Base-by-base conservation (phyloP, 2,113 vertebrate species). In the Takifugu flavidus region DNA sequence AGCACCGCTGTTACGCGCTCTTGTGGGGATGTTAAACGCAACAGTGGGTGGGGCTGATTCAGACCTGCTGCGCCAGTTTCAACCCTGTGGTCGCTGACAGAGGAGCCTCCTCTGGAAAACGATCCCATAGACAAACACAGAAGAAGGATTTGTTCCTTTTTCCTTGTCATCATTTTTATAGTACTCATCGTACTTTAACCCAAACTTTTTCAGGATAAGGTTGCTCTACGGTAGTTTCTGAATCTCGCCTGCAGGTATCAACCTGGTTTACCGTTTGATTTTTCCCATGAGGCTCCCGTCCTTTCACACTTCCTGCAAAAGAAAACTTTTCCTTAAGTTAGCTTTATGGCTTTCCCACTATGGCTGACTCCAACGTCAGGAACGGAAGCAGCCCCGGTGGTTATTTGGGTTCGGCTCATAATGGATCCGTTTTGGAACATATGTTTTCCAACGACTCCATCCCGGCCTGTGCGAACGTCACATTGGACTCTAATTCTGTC, bases 311-410 rank as follows among this genome's bases (percentile, higher is more conserved):
- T 53, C 72, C 67, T 65, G 66, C 46, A 20, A 13, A 15, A 49
- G 67, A 51, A 69, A 78, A 79, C 74, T 62, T 67, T n/a, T 57
- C 73, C 52, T 70, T 64, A 90, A 84, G 51, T 85, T 85, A 54
- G 88, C 87, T 91, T 84, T 82, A 92, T 91, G 89, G 89, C 83
- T 82, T 80, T 84, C 85, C 12, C 74, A 90, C 91, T 90, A 99
- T 99, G 96, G 93, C 93, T 88, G 90, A 91, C 84, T 84, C 88
- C 64, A 92, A 91, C 72, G 87, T 88, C 77, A 84, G 87, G 86
- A 94, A 94, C 91, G 91, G 88, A 83, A 94, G 92, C 86, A 88
- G 90, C 89, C 74, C 89, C 82, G 93, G 83, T 86, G 91, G 92
- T 65, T 84, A 82, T 77, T 89, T 91, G 5, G 82, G 85, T 39